Base-by-base conservation (phyloP, 2,797 vertebrate genomes). In the Gobio occitaniae region DNA sequence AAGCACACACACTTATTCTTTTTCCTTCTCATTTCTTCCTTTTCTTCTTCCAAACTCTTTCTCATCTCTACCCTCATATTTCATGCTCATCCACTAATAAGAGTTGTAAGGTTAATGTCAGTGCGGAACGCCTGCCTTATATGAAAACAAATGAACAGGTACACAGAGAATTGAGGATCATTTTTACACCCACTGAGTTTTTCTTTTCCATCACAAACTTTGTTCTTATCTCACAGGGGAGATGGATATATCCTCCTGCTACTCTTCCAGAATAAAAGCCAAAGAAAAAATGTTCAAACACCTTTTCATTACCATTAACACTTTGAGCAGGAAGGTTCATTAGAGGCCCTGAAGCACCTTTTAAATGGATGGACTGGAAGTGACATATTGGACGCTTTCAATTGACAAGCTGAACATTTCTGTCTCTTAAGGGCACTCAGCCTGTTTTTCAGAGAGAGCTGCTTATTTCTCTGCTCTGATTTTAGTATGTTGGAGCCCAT, bases 141-240 rank as follows among this genome's bases (percentile, higher is more conserved):
- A 71, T 83, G 85, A 87, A 88, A 85, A 77, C 84, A 84, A 81
- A 89, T 88, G 68, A 83, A 78, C 83, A 84, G 69, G 68, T 66
- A 77, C 41, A 59, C 77, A 36, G 32, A n/a, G 32, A 21, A 80
- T 80, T 25, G 41, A 71, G 38, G 36, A 65, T 86, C 38, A 78
- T 87, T 87, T 82, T 84, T 71, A 47, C 66, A 65, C 75, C 50
- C 71, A 72, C 38, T 41, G 52, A 78, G 29, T 78, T 69, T 69
- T 69, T 84, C 70, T 65, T 65, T 84, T 54, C 78, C 38, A 63
- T 13, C 65, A 72, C 52, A 69, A 72, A 85, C 77, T 84, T 41
- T 78, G 65, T 59, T 79, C 56, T 56, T 63, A 80, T 85, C 87
- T 85, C 74, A 78, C 50, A 75, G 66, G 36, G n/a, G 54, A 82